Percentiles rank a stretch among this genome's conserved stretches.
Conservation (phyloP, 2,888 invertebrate species). For the Eueremaeus valkanovi region DNA sequence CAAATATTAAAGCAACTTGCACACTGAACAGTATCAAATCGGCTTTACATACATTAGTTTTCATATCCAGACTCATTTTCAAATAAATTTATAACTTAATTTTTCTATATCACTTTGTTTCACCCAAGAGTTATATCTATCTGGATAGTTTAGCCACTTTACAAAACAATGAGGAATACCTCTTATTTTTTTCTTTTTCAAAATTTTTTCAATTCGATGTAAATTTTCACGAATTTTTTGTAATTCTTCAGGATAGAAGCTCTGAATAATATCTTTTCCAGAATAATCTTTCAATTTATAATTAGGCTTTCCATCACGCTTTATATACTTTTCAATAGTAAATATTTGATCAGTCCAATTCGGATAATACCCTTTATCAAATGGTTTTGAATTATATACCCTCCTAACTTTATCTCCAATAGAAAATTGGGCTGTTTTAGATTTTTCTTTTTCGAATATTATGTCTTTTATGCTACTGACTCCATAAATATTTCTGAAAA, state of each 20-base stretch:
- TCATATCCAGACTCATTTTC: too few species aligned
- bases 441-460: too few species aligned
- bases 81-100: too few species aligned
- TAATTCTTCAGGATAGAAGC: conserved; percentile 28
- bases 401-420: conserved; percentile 28
- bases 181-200: background rate
- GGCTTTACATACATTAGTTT: background rate
- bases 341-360: conserved; percentile 34
- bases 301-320: background rate
- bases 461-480: too few species aligned
- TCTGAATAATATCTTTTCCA: background rate
- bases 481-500: too few species aligned
- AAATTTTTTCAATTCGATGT: conserved; percentile 16
- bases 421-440: background rate
- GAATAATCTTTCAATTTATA: conserved; percentile 4
- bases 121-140: conserved; percentile 29
- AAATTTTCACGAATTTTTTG: conserved; percentile 1
- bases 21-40: background rate
- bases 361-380: conserved; percentile 26
- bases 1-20: background rate
- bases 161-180: conserved; percentile 16
- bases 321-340: conserved; percentile 1
- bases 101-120: too few species aligned
- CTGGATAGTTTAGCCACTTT: conserved; percentile 39
- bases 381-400: background rate